These are phyloP conservation scores for Cranoglanis bouderius DNA, from an alignment of 2,113 vertebrate genomes.

Conservation along the genomic window DNA sequence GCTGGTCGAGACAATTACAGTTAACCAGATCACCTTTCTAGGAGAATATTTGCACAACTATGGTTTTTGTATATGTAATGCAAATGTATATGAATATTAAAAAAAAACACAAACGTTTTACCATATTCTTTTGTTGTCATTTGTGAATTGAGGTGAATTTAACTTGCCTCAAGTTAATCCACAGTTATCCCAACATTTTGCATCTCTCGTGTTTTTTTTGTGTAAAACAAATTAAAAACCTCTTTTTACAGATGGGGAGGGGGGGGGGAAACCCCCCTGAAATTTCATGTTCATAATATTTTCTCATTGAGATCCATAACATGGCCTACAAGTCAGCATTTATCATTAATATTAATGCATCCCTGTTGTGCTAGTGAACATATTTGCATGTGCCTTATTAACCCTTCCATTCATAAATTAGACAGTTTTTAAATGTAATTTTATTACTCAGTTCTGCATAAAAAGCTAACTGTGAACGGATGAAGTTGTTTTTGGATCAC, in stretches of 20 bases:
- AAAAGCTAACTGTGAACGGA: too few relatives aligned
- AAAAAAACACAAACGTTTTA: conserved; percentile 23
- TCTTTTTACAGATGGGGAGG: not conserved
- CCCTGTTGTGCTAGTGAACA: not conserved
- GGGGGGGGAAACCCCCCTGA: too few relatives aligned
- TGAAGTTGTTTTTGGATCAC: too few relatives aligned
- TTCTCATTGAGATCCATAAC: not conserved
- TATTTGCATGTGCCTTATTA: not conserved
- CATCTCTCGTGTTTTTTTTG: not conserved
- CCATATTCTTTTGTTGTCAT: not conserved
- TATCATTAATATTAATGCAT: not conserved
- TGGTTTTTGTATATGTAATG: conserved; percentile 56
- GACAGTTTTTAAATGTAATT: not conserved
- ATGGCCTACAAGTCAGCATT: not conserved
- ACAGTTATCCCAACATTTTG: not conserved
- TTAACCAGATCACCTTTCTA: conserved; percentile 49
- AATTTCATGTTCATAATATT: not conserved
- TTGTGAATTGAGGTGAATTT: conserved; percentile 15
- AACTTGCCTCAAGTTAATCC: not conserved
- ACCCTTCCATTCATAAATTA: conserved; percentile 1
- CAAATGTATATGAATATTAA: conserved; percentile 47
- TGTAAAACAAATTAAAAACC: not conserved
- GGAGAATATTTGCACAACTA: conserved; percentile 61
- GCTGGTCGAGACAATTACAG: conserved; percentile 42
- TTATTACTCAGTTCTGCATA: not conserved